phyloP scores from a whole-genome alignment of 2,113 vertebrate genomes.

The Petromus typicus region DNA sequence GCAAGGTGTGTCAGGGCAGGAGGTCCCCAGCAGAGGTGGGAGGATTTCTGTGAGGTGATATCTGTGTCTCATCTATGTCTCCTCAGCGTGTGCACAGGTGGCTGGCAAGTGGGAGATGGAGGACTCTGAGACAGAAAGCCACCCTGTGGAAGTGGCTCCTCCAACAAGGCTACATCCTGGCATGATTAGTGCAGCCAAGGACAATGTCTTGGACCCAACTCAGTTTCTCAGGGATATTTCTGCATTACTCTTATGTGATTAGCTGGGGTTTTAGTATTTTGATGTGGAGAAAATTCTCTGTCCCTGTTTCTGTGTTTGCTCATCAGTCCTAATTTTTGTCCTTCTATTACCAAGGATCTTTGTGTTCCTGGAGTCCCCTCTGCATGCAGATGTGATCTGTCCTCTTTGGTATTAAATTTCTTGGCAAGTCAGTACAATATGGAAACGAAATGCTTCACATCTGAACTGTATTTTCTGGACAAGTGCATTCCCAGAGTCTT shows the following conservation, averaged over 20 bases:
- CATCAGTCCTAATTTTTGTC: not conserved
- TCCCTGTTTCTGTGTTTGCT: not conserved
- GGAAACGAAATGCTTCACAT: not conserved
- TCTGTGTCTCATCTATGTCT: conserved; percentile 74
- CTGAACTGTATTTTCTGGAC: not conserved
- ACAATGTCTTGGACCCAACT: not conserved
- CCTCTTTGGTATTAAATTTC: not conserved
- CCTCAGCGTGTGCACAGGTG: not conserved
- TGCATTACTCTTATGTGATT: not conserved
- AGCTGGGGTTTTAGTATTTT: not conserved
- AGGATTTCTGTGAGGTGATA: conserved; percentile 80
- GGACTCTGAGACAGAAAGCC: conserved; percentile 6
- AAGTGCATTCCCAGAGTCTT: not conserved
- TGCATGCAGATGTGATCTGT: not conserved
- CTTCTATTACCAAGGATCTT: not conserved
- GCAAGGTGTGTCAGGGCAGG: conserved; percentile 58
- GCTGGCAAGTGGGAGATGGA: not conserved
- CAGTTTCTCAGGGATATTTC: not conserved
- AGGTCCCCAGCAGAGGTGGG: conserved; percentile 76
- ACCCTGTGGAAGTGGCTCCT: not conserved
- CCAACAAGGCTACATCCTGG: not conserved
- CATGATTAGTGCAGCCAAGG: not conserved
- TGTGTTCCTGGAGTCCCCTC: not conserved
- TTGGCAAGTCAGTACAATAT: not conserved
- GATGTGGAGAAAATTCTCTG: not conserved